These are phyloP conservation scores for Lycocerus yunnanus DNA, from an alignment of 2,888 invertebrate genomes.

Conservation along the genomic window DNA sequence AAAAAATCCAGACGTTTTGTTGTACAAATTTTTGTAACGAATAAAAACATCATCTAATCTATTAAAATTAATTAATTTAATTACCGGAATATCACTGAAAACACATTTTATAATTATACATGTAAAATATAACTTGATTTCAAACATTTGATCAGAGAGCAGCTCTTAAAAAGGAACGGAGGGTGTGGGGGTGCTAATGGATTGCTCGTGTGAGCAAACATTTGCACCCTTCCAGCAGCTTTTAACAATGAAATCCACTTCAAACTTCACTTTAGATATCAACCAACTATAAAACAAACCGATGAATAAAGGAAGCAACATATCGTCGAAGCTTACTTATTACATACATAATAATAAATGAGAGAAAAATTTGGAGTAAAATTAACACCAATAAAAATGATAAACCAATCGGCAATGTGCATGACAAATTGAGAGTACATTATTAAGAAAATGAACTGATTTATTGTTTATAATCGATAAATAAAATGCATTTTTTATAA, in stretches of 20 bases:
- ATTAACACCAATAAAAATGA: not conserved
- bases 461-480: not conserved
- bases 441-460: not conserved
- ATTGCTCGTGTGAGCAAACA: constrained; percentile 38
- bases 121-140: not conserved
- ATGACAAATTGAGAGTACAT: not conserved
- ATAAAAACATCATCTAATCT: not conserved
- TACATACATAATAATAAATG: too few species aligned
- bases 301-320: constrained; percentile 2
- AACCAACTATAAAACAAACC: constrained; percentile 20
- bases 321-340: not conserved
- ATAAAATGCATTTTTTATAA: not conserved
- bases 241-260: constrained; percentile 30
- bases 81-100: not conserved
- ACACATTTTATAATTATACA: not conserved
- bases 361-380: not conserved
- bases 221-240: constrained; percentile 30
- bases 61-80: not conserved
- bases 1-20: not conserved
- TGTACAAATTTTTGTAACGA: not conserved
- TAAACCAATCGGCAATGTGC: not conserved
- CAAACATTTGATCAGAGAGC: constrained; percentile 1
- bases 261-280: constrained; percentile 28
- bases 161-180: constrained; percentile 8
- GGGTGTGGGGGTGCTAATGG: constrained; percentile 32